A percentile compares a stretch with the other conserved stretches of the same genome.
These are phyloP conservation scores for Unio delphinus DNA, from an alignment of 2,888 invertebrate species.

Conservation along the genomic window DNA sequence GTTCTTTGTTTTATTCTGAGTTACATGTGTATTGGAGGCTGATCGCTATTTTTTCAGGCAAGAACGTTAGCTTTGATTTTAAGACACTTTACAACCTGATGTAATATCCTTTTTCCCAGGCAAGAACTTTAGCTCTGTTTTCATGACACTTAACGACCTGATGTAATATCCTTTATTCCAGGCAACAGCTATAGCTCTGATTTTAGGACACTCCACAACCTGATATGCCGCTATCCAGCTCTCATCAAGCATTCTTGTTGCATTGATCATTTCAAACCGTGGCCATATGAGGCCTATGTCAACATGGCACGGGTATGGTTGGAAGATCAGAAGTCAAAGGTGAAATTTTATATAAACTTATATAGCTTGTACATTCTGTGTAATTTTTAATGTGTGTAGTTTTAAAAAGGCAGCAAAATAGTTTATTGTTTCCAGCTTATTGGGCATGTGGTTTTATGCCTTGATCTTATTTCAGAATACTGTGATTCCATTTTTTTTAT, in stretches of 20 bases:
- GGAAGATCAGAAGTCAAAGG: constrained; percentile 52
- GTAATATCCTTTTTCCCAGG: constrained; percentile 27
- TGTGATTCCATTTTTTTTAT: too few species aligned
- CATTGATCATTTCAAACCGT: constrained; percentile 64
- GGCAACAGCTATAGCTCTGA: constrained; percentile 60
- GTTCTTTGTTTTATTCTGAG: neutral
- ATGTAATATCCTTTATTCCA: constrained; percentile 14
- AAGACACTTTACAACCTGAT: constrained; percentile 38
- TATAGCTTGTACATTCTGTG: too few species aligned
- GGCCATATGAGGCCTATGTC: constrained; percentile 61
- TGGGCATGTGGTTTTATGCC: neutral
- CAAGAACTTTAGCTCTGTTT: constrained; percentile 57
- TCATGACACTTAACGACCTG: constrained; percentile 39
- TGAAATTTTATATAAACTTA: constrained; percentile 16
- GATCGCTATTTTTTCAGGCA: constrained; percentile 33
- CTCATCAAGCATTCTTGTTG: constrained; percentile 58
- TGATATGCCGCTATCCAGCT: constrained; percentile 53
- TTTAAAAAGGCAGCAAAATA: too few species aligned
- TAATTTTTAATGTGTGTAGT: too few species aligned
- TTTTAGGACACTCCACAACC: constrained; percentile 48
- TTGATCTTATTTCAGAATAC: too few species aligned
- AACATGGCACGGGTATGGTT: constrained; percentile 61
- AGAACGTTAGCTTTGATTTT: constrained; percentile 56
- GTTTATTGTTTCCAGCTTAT: neutral
- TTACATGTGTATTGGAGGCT: neutral